Evolutionary conservation across 2,888 invertebrate species (phyloP).

Genomic region (Ichneumoninae sp.): DNA sequence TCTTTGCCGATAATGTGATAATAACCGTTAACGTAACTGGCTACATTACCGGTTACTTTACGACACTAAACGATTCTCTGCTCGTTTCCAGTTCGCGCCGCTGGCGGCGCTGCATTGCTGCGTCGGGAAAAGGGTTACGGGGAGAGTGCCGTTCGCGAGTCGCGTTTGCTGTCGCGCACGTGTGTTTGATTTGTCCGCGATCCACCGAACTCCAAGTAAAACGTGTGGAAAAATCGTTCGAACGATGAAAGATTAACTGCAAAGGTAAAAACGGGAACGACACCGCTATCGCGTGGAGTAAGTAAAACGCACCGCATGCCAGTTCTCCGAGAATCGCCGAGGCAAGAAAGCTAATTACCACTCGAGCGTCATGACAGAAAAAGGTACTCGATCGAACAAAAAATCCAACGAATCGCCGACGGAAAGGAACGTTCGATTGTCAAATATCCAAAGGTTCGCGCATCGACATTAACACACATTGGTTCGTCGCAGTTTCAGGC

Average conservation of each 20-base stretch:
- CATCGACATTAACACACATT: not conserved
- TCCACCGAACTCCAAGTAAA: not conserved
- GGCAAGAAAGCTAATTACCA: slow-evolving; percentile 23
- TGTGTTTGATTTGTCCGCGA: slow-evolving; percentile 19
- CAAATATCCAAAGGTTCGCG: not conserved
- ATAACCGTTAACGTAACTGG: too few relatives aligned
- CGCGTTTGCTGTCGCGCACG: slow-evolving; percentile 26
- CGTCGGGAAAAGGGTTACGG: slow-evolving; percentile 26
- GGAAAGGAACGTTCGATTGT: not conserved
- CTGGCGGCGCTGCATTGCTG: not conserved
- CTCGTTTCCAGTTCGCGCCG: not conserved
- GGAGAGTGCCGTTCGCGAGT: not conserved
- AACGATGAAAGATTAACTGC: slow-evolving; percentile 31
- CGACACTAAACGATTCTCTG: not conserved
- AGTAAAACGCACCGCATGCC: not conserved
- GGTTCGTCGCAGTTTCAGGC: slow-evolving; percentile 36
- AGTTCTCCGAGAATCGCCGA: slow-evolving; percentile 13
- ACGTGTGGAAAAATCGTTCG: slow-evolving; percentile 1
- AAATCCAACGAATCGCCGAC: not conserved
- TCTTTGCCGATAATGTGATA: too few relatives aligned
- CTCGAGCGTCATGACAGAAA: slow-evolving; percentile 44
- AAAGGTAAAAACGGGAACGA: slow-evolving; percentile 5
- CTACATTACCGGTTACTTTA: too few relatives aligned
- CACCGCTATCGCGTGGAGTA: not conserved
- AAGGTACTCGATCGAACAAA: slow-evolving; percentile 10